These are phyloP conservation scores for Quadroppia sp. DNA, from an alignment of 2,888 invertebrate genomes.

Conservation along the genomic window DNA sequence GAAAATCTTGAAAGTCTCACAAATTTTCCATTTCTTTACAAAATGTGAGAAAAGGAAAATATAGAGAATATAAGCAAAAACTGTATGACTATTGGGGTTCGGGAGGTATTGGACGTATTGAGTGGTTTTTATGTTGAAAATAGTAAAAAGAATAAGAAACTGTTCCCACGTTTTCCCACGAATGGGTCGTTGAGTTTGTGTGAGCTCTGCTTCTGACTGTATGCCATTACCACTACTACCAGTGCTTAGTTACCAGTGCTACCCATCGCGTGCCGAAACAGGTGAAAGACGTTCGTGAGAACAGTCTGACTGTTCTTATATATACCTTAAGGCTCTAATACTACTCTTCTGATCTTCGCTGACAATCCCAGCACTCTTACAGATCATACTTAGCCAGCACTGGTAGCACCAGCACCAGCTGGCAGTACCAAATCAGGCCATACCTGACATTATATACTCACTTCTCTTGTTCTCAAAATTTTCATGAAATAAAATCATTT, in stretches of 20 bases:
- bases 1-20: conserved; percentile 14
- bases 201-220: conserved; percentile 13
- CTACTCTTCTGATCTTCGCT: conserved; percentile 19
- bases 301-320: conserved; percentile 29
- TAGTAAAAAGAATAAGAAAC: conserved; percentile 12
- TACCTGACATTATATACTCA: neutral
- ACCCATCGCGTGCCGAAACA: conserved; percentile 37
- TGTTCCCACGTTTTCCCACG: conserved; percentile 37
- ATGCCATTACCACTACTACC: conserved; percentile 13
- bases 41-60: conserved; percentile 32
- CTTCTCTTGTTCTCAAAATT: neutral
- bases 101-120: neutral
- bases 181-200: conserved; percentile 29
- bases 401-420: neutral
- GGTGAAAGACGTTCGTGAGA: conserved; percentile 37
- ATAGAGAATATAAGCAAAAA: conserved; percentile 20
- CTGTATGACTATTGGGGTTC: neutral
- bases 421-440: conserved; percentile 24
- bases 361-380: neutral
- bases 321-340: conserved; percentile 29
- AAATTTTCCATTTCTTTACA: conserved; percentile 26
- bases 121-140: conserved; percentile 25
- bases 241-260: neutral
- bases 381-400: neutral
- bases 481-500: conserved; percentile 6